A percentile compares a stretch with the other conserved stretches of the same genome.
Evolutionary conservation across 2,888 invertebrate genomes (phyloP).

Genomic region (Allolobophora icterica): DNA sequence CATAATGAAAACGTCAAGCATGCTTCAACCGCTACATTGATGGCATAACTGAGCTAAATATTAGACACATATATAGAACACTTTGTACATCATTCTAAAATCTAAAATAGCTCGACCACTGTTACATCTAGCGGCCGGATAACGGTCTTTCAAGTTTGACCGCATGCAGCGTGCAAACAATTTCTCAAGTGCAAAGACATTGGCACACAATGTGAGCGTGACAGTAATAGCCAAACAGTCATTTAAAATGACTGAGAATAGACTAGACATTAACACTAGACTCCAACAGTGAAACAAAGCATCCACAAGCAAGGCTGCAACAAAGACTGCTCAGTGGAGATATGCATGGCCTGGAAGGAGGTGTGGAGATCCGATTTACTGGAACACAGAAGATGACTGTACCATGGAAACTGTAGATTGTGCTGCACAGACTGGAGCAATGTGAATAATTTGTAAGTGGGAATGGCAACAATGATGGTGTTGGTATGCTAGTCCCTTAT

Average conservation of each 20-base stretch:
- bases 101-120: not conserved
- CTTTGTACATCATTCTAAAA: not conserved
- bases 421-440: no score
- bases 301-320: not conserved
- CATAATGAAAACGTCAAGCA: not conserved
- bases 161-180: not conserved
- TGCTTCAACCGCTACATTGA: not conserved
- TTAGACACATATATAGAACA: not conserved
- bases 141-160: not conserved
- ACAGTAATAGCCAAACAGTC: not conserved
- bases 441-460: no score
- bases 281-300: not conserved
- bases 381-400: no score
- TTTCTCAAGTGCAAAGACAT: not conserved
- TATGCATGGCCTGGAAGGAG: no score
- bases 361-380: no score
- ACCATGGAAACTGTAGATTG: no score
- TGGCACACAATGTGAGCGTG: not conserved
- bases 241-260: not conserved
- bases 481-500: no score
- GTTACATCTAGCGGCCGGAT: not conserved
- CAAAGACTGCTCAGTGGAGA: not conserved
- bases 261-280: not conserved
- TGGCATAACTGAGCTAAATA: not conserved
- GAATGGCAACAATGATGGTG: no score